phyloP scores from a whole-genome alignment of 2,113 vertebrate genomes.

The Ovis canadensis region DNA sequence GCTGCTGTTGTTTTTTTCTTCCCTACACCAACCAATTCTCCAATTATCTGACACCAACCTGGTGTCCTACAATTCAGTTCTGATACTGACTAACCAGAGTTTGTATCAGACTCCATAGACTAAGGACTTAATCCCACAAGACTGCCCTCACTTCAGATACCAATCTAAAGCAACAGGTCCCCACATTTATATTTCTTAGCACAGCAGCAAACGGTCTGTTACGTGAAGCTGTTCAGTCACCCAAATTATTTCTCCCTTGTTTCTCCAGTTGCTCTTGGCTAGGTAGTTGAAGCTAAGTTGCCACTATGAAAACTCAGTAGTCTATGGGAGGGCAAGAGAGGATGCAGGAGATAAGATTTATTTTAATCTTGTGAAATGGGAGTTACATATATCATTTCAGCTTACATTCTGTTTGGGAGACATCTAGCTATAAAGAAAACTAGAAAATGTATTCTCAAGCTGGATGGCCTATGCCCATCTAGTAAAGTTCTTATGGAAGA shows the following conservation, averaged over 20 bases:
- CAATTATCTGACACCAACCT: background rate
- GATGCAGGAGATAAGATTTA: background rate
- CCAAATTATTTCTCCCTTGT: background rate
- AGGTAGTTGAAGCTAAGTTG: background rate
- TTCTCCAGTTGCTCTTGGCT: background rate
- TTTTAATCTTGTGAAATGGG: background rate
- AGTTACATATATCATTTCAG: background rate
- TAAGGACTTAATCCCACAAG: background rate
- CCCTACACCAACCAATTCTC: background rate
- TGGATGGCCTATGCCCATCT: background rate
- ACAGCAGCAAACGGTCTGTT: background rate
- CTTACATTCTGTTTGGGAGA: background rate
- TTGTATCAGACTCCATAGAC: background rate
- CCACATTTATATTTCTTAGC: background rate
- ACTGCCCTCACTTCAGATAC: background rate
- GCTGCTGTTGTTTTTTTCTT: background rate
- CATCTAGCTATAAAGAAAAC: background rate
- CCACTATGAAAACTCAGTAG: background rate
- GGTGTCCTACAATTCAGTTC: background rate
- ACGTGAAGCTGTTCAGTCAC: background rate
- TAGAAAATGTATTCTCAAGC: background rate
- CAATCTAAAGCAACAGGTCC: background rate
- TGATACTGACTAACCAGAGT: background rate
- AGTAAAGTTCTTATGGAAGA: background rate
- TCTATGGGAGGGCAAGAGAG: background rate